Base-by-base conservation (phyloP, 2,888 invertebrate genomes). In the Odontocolon sp. region DNA sequence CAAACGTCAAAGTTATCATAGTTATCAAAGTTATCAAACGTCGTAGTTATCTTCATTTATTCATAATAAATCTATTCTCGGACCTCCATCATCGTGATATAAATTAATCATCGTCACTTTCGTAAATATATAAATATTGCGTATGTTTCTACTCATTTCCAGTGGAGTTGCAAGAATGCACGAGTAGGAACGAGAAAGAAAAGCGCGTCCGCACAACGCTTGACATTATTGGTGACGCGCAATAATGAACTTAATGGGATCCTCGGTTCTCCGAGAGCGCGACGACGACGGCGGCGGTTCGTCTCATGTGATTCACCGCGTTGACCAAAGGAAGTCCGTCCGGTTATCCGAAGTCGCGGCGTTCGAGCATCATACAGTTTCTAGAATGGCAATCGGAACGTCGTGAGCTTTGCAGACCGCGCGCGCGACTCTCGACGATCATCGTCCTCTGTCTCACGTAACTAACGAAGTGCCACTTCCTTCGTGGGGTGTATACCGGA, bases 231-330 rank as follows among this genome's bases (percentile, higher is more conserved):
- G 79, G 80, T 78, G 81, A 80, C 78, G 78, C 79, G 82, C 66
- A 80, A 81, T 80, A 81, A 81, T 81, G 78, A 80, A 80, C 68
- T 79, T 81, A 76, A 79, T 81, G 76, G 73, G 77, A 61, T 76
- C 64, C 69, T 28, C 38, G 59, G 64, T 57, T 69, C 50, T 66
- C 67, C 68, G 66, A 56, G 52, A 59, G 45, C 18, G 64, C 40
- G 38, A 38, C 36, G 61, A 33, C 47, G 31, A 31, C 38, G 36
- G 64, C 61, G 77, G 76, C 73, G 75, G 77, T 68, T 78, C 67
- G 77, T 79, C 79, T 70, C 69, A 57, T 79, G 71, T 75, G 75
- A 78, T 78, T 78, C 75, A 76, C 75, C 75, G 71, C 75, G 75
- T 54, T 71, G 71, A 67, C 64, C 71, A 68, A 75, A 78, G 78